phyloP scores from a whole-genome alignment of 2,888 invertebrate species.

The Mimas tiliae region DNA sequence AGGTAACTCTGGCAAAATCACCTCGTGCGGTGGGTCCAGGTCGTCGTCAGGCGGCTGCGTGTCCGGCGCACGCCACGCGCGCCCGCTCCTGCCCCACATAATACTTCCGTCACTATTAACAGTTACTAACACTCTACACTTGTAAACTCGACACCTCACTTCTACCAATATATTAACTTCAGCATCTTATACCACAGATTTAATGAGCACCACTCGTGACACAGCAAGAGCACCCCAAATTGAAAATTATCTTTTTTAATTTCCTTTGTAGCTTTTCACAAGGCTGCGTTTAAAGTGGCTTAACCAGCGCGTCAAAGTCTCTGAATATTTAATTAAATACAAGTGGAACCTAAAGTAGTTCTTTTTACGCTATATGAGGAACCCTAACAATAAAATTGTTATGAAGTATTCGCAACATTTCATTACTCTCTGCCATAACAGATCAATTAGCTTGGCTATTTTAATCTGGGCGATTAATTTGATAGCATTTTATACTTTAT shows the following conservation, averaged over 20 bases:
- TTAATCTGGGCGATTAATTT: not conserved
- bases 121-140: conserved; percentile 1
- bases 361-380: not conserved
- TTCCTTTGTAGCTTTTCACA: not conserved
- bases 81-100: conserved; percentile 79
- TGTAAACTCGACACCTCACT: too few species aligned
- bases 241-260: conserved; percentile 14
- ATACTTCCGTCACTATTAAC: conserved; percentile 62
- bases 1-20: conserved; percentile 85
- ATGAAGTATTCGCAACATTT: conserved; percentile 2
- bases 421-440: not conserved
- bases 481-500: not conserved
- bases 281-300: not conserved
- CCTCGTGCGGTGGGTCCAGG: conserved; percentile 79
- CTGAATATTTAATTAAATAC: not conserved
- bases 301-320: not conserved
- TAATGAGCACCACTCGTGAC: not conserved
- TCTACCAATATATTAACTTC: not conserved
- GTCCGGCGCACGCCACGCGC: conserved; percentile 74
- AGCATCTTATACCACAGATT: not conserved
- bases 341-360: not conserved
- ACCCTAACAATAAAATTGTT: conserved; percentile 8
- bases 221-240: too few species aligned
- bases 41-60: conserved; percentile 75
- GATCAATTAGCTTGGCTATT: conserved; percentile 21